Base-by-base conservation (phyloP, 2,113 vertebrate species). In the Microcebus murinus region DNA sequence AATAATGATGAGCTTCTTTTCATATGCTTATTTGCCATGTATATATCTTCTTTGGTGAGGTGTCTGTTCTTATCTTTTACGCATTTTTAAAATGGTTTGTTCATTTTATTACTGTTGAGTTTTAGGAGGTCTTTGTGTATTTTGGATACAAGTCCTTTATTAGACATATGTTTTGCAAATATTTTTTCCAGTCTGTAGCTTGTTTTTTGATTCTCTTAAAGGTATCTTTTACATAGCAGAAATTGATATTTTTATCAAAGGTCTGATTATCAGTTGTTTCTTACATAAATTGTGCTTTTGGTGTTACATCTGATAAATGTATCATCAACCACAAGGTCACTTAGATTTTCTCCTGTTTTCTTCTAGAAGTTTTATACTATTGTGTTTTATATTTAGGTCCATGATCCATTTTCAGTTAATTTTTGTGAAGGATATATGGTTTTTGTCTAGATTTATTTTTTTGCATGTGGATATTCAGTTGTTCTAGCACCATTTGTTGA, bases 211-310 rank as follows among this genome's bases (percentile, higher is more conserved):
- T 25, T 87, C 67, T 90, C 27, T 89, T 90, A 87, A 89, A 96
- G 85, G 20, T 87, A 17, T 71, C 29, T 68, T 92, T 79, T 63
- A 94, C 5, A 90, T 9, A 92, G 23, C n/a, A 74, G 45, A 87
- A 92, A 42, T 95, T 50, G 85, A 39, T 67, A 95, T 76, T 82
- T 95, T 96, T 73, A 95, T 93, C 61, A 45, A 93, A 85, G 18
- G 27, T 65, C 34, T 76, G 61, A 93, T 84, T 80, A 82, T 76
- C 42, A 71, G 45, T 29, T 87, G 91, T 93, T 85, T 76, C 68
- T 77, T 39, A 83, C 27, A 89, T 48, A 86, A 71, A 85, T 81
- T 65, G 48, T 90, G n/a, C 55, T 96, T 95, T 91, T 83, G 71
- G 73, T 88, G 15, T 42, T 94, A 13, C 27, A 87, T 10, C 27